Evolutionary conservation across 2,113 vertebrate species (phyloP).

Genomic region (Chlorodrepanis virens): DNA sequence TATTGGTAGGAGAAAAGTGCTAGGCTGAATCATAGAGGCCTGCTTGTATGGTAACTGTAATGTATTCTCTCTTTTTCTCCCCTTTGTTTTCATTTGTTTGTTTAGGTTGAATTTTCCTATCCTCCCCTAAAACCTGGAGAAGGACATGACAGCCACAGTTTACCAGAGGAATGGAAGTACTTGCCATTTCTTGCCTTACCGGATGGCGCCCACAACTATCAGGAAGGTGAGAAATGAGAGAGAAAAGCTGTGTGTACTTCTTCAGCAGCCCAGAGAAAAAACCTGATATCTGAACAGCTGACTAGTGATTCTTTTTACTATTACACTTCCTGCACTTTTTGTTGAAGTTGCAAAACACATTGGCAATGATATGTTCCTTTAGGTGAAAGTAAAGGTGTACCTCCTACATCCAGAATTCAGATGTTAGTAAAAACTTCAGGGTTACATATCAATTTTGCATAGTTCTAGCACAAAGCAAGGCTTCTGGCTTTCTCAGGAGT

Average conservation of each 20-base stretch:
- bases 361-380: background rate
- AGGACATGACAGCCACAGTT: constrained; percentile 86
- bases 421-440: background rate
- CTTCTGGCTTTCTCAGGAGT: background rate
- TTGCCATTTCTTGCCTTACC: constrained; percentile 94
- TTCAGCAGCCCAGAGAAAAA: background rate
- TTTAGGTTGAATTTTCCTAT: constrained; percentile 95
- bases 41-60: background rate
- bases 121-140: constrained; percentile 87
- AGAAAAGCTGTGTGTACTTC: background rate
- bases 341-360: background rate
- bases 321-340: background rate
- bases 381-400: background rate
- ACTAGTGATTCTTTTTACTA: background rate
- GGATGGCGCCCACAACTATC: constrained; percentile 96
- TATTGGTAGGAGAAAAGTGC: background rate
- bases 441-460: background rate
- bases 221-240: constrained; percentile 81
- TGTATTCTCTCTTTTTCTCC: background rate
- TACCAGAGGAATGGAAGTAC: constrained; percentile 96
- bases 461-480: background rate
- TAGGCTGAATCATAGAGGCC: background rate
- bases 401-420: background rate
- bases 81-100: background rate
- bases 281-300: background rate